Evolutionary conservation across 2,888 invertebrate genomes (phyloP).

Genomic region (Andrena fulva): DNA sequence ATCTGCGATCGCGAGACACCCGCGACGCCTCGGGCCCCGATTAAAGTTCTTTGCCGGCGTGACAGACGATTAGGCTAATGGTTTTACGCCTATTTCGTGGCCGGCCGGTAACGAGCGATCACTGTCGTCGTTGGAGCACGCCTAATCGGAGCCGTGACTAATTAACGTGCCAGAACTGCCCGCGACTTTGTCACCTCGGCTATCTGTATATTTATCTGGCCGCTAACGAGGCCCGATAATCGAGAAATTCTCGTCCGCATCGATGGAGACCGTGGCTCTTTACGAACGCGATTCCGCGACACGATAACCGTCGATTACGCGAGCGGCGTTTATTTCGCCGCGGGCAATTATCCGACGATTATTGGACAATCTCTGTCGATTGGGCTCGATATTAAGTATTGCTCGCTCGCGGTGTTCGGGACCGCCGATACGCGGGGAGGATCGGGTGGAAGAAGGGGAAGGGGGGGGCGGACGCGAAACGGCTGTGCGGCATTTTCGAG

Average conservation of each 20-base stretch:
- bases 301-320: slow-evolving; percentile 38
- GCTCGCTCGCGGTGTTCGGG: background rate
- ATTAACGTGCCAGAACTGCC: slow-evolving; percentile 42
- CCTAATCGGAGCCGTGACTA: slow-evolving; percentile 48
- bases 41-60: background rate
- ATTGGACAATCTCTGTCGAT: slow-evolving; percentile 14
- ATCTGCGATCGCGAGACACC: background rate
- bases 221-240: slow-evolving; percentile 48
- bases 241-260: slow-evolving; percentile 34
- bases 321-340: slow-evolving; percentile 12
- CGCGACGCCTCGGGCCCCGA: background rate
- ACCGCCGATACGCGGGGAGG: background rate
- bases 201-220: slow-evolving; percentile 32
- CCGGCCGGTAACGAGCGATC: slow-evolving; percentile 9
- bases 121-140: slow-evolving; percentile 10
- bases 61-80: slow-evolving; percentile 35
- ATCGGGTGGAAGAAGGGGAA: background rate
- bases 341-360: slow-evolving; percentile 19
- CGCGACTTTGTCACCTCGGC: slow-evolving; percentile 41
- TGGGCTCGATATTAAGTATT: slow-evolving; percentile 26
- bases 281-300: slow-evolving; percentile 21
- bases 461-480: background rate
- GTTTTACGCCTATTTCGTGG: slow-evolving; percentile 38
- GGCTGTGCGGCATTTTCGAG: slow-evolving; percentile 8
- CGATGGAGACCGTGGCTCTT: slow-evolving; percentile 29